Conservation (phyloP, 2,113 vertebrate species). For the Pyxicephalus adspersus region DNA sequence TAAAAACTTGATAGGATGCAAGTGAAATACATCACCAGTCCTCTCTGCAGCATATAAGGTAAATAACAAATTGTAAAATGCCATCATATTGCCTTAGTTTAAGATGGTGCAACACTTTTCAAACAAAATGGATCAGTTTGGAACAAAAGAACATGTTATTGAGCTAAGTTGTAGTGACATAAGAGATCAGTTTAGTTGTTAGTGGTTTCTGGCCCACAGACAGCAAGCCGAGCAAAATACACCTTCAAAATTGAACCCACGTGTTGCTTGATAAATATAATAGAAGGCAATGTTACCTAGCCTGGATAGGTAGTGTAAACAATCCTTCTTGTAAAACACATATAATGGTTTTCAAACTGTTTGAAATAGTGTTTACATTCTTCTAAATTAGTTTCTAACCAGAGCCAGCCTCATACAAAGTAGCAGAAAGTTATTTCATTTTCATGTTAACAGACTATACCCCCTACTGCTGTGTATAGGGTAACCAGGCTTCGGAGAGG, state of each 20-base stretch:
- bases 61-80: conserved; percentile 11
- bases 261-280: conserved; percentile 16
- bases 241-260: conserved; percentile 43
- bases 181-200: conserved; percentile 34
- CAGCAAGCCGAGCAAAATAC: conserved; percentile 25
- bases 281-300: conserved; percentile 31
- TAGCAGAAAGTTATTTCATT: conserved; percentile 23
- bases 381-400: conserved; percentile 47
- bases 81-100: conserved; percentile 8
- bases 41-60: background rate
- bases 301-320: conserved; percentile 38
- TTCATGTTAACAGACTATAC: conserved; percentile 17
- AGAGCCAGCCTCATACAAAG: conserved; percentile 29
- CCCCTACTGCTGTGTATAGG: conserved; percentile 12
- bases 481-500: background rate
- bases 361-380: conserved; percentile 52
- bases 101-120: background rate
- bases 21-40: background rate
- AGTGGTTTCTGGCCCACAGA: conserved; percentile 45
- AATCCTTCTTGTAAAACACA: conserved; percentile 40
- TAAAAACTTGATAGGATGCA: conserved; percentile 14
- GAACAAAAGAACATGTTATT: conserved; percentile 1
- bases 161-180: conserved; percentile 2
- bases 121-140: conserved; percentile 15
- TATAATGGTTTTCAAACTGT: conserved; percentile 37